A percentile compares a stretch with the other conserved stretches of the same genome.
These are phyloP conservation scores for Eumacrocentrus americanus DNA, from an alignment of 2,888 invertebrate genomes.

Conservation along the genomic window DNA sequence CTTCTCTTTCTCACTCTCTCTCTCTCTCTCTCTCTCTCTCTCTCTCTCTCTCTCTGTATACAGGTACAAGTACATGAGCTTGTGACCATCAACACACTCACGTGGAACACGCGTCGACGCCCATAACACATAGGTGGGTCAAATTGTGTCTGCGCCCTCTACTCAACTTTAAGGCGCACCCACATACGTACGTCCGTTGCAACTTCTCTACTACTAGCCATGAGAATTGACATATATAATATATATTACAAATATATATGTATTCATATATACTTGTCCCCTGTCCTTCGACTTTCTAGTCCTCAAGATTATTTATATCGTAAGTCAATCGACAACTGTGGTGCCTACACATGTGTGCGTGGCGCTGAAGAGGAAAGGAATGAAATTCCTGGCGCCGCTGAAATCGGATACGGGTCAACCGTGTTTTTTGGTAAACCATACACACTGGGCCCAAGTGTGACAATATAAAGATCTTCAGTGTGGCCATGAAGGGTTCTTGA, in stretches of 20 bases:
- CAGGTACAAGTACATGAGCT: not conserved
- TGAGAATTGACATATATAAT: not conserved
- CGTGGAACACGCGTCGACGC: not conserved
- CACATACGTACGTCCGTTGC: slow-evolving; percentile 4
- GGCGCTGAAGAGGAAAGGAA: not conserved
- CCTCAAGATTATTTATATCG: slow-evolving; percentile 5
- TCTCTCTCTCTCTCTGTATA: not conserved
- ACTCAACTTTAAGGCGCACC: not conserved
- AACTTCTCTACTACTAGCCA: not conserved
- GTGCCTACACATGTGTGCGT: not conserved
- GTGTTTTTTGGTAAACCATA: not conserved
- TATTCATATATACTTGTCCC: not conserved
- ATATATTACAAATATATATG: too few species aligned
- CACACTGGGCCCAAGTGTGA: not conserved
- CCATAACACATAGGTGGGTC: slow-evolving; percentile 12
- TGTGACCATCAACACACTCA: slow-evolving; percentile 12
- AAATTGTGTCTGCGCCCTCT: slow-evolving; percentile 6
- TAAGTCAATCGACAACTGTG: not conserved
- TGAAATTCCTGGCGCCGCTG: not conserved
- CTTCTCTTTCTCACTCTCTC: not conserved
- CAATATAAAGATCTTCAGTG: not conserved
- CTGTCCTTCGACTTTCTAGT: slow-evolving; percentile 20
- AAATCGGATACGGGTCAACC: not conserved
- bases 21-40: not conserved
- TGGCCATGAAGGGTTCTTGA: too few species aligned